Evolutionary conservation across 2,797 vertebrate species (phyloP).

Genomic region (Ficedula albicollis): DNA sequence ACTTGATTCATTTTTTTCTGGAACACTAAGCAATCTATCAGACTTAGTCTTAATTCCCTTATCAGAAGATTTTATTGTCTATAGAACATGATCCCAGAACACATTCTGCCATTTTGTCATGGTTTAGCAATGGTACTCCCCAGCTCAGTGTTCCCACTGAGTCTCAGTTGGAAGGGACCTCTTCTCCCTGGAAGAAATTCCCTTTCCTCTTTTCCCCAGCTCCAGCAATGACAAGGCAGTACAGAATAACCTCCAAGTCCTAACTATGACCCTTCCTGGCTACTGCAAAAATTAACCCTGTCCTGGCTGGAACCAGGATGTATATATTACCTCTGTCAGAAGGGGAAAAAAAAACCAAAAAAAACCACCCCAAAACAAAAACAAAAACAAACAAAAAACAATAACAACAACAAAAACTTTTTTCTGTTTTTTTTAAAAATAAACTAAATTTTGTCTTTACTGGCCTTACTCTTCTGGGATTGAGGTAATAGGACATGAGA

Average conservation of each 20-base stretch:
- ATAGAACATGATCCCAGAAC: neutral
- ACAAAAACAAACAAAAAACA: no score
- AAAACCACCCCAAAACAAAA: no score
- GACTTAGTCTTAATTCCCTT: neutral
- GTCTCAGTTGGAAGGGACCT: neutral
- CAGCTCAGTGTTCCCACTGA: neutral
- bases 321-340: neutral
- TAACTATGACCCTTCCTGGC: neutral
- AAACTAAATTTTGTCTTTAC: neutral
- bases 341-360: neutral
- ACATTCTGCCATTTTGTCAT: neutral
- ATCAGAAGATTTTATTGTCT: neutral
- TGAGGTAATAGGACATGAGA: neutral
- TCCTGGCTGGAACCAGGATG: neutral
- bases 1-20: neutral
- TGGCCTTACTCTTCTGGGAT: neutral
- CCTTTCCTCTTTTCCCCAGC: neutral
- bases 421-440: neutral
- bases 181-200: neutral
- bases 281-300: neutral
- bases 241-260: neutral
- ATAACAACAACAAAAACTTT: neutral
- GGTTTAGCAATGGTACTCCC: neutral
- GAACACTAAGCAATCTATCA: neutral
- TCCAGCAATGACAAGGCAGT: neutral